These are phyloP conservation scores for Chloroceryle aenea DNA, from an alignment of 2,113 vertebrate species.

Conservation along the genomic window DNA sequence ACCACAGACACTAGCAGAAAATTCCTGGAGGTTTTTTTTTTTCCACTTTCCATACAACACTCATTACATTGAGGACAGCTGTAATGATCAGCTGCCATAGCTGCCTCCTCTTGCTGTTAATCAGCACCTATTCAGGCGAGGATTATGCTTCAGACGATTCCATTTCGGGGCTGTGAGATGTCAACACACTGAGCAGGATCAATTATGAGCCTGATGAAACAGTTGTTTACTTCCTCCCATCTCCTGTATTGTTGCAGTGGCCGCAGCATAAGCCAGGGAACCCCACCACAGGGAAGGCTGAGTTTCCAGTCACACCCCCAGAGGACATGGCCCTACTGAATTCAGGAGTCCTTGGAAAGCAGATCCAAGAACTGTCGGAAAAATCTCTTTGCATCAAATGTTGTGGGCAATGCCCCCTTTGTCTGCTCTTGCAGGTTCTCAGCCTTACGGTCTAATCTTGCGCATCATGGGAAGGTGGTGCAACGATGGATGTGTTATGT, in stretches of 20 bases:
- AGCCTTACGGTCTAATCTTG: neutral
- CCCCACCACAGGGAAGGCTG: rapidly evolving
- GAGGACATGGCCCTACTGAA: neutral
- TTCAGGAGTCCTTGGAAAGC: neutral
- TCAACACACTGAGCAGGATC: neutral
- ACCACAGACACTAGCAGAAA: neutral
- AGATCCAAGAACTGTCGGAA: neutral
- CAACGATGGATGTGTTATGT: rapidly evolving
- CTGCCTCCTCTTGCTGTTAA: neutral
- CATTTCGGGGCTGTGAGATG: neutral
- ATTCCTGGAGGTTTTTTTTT: neutral
- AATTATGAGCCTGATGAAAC: neutral
- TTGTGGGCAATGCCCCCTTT: neutral
- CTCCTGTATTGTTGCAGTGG: neutral
- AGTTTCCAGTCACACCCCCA: neutral
- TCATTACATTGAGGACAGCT: neutral
- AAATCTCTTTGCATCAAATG: neutral
- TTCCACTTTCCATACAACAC: neutral
- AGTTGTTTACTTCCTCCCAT: neutral
- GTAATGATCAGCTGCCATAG: neutral
- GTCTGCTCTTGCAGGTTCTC: neutral
- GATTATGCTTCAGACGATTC: neutral
- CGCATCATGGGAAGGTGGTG: neutral
- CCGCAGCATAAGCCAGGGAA: neutral
- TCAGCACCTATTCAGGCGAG: neutral